These are phyloP conservation scores for Pseudocheirus occidentalis DNA, from an alignment of 2,797 vertebrate species.

Conservation along the genomic window DNA sequence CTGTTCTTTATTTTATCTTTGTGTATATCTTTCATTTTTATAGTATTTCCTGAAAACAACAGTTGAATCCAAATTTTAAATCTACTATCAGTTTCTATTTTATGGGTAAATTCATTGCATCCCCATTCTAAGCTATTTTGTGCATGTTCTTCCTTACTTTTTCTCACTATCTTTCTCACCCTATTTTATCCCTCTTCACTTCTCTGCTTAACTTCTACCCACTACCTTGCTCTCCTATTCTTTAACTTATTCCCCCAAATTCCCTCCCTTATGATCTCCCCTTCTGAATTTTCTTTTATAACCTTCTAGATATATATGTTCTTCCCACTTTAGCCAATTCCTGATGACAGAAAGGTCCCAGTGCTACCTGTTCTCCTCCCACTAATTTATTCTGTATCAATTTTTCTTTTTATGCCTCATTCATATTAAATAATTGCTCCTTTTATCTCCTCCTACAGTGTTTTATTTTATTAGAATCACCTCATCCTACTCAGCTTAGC, in stretches of 20 bases:
- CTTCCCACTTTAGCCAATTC: background rate
- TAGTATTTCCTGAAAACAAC: too few species aligned
- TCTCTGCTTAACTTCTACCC: background rate
- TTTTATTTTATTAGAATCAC: background rate
- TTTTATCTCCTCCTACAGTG: background rate
- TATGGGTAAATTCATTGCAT: too few species aligned
- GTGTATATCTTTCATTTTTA: background rate
- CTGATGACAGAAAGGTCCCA: background rate
- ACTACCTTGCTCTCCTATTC: background rate
- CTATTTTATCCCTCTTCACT: background rate
- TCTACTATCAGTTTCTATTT: too few species aligned
- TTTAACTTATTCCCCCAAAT: too few species aligned
- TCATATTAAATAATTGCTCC: background rate
- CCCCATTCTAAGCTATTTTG: background rate
- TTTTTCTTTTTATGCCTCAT: background rate
- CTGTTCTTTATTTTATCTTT: background rate
- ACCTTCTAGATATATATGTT: background rate
- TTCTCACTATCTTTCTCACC: background rate
- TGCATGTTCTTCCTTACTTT: background rate
- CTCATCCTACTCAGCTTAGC: too few species aligned
- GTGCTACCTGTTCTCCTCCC: background rate
- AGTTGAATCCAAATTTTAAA: too few species aligned
- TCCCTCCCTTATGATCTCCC: too few species aligned
- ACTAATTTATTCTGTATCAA: background rate
- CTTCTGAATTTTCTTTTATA: too few species aligned